Evolutionary conservation across 2,113 vertebrate species (phyloP), one percentile per base, ranked within the genome.

Genomic region (Cynocephalus volans): DNA sequence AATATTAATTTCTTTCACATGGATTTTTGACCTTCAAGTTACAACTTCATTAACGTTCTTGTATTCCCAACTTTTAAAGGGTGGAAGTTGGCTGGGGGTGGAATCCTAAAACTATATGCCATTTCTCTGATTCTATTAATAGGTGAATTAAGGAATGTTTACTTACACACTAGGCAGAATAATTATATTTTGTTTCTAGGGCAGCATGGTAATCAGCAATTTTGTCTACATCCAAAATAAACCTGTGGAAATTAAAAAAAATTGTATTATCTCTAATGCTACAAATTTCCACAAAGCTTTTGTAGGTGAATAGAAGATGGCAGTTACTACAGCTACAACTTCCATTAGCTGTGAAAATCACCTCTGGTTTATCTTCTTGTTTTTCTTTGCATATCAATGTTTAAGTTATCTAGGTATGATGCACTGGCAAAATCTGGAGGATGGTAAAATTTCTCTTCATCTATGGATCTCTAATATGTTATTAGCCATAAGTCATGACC

Each of bases 171-270:
- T 56, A 72, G 52, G 33, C 54, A 77, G 48, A 80, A 79, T 76
- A 65, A 11, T 86, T 88, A 80, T 17, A 33, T 86, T 93, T 92
- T 81, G 54, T 86, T 93, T 12, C 21, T 82, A 90, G 75, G 56
- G 33, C 19, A 84, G 24, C 45, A n/a, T 95, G 56, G 50, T 79
- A 93, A 80, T 84, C 64, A 73, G 54, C 17, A 21, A 54, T 65
- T 95, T 96, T 95, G 80, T 90, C 31, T 58, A 56, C 9, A 81
- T 58, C 52, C 33, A 94, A 69, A 94, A 64, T 73, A 79, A 93
- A 76, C 26, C 28, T 60, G 21, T 84, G n/a, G 45, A 14, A 64
- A 48, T 50, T 50, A 48, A 33, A 15, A 69, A 73, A 82, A 76
- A 31, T 41, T 77, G 8, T 65, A 1, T 80, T 75, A 33, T 65